Percentiles rank a stretch among this genome's conserved stretches.
Conservation (phyloP, 2,797 vertebrate genomes). For the Falco cherrug region DNA sequence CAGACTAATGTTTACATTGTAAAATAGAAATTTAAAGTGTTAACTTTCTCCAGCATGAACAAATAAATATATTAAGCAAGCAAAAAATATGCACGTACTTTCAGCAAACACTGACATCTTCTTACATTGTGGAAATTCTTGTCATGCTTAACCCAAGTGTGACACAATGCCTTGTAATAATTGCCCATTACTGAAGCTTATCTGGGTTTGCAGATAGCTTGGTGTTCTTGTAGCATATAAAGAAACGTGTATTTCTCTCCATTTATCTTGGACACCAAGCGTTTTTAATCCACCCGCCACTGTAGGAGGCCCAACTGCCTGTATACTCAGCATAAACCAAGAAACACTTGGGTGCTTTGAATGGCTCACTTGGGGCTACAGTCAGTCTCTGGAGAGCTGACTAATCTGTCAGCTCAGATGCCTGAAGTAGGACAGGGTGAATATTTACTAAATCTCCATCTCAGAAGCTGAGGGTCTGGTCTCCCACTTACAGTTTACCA, state of each 20-base stretch:
- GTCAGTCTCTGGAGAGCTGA: neutral
- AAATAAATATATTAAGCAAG: constrained; percentile 7
- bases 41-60: neutral
- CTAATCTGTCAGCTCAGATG: neutral
- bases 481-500: neutral
- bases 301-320: neutral
- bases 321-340: neutral
- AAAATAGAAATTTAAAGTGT: constrained; percentile 6
- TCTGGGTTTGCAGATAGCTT: constrained; percentile 18
- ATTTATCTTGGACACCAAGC: neutral
- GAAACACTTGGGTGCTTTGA: neutral
- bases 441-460: neutral
- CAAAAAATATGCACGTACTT: neutral
- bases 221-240: neutral
- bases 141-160: constrained; percentile 16
- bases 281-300: neutral
- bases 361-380: neutral
- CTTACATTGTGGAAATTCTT: constrained; percentile 21
- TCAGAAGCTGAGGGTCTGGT: neutral
- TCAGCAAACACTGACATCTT: neutral
- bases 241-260: neutral
- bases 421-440: neutral
- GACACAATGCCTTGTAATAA: constrained; percentile 17
- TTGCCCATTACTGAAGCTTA: constrained; percentile 23
- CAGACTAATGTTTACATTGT: neutral